These are phyloP conservation scores for Labeo rohita DNA, from an alignment of 2,113 vertebrate species.

Conservation along the genomic window DNA sequence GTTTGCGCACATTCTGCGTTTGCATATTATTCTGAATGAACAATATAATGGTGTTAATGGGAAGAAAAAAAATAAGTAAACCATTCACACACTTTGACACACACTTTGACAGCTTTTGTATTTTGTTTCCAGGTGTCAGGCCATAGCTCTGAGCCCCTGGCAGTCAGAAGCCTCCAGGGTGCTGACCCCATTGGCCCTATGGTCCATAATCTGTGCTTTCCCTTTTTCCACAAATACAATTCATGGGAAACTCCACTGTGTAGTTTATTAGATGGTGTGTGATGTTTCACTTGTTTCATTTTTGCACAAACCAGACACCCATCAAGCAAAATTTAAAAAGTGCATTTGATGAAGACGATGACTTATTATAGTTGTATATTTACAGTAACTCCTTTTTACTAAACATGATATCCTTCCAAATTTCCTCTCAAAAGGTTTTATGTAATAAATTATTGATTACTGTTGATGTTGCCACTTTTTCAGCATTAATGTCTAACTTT, in stretches of 20 bases:
- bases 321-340: constrained; percentile 52
- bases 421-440: too few species aligned
- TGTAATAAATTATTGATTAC: too few species aligned
- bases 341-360: constrained; percentile 56
- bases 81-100: too few species aligned
- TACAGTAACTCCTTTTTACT: constrained; percentile 55
- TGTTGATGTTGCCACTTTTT: too few species aligned
- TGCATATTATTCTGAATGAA: too few species aligned
- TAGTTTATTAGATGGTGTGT: constrained; percentile 51
- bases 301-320: constrained; percentile 56
- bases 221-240: constrained; percentile 38
- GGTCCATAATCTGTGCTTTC: constrained; percentile 27
- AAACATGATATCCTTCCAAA: too few species aligned
- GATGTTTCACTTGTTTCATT: constrained; percentile 68
- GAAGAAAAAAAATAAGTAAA: too few species aligned
- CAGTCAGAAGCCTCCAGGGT: not conserved
- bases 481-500: too few species aligned
- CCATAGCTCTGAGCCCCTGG: not conserved
- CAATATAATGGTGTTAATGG: too few species aligned
- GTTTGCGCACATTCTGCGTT: too few species aligned
- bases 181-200: constrained; percentile 6
- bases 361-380: constrained; percentile 64
- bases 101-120: too few species aligned
- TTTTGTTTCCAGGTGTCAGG: not conserved
- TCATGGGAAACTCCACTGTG: constrained; percentile 45